These are phyloP conservation scores for Saxicola maurus DNA, from an alignment of 2,797 vertebrate genomes.

Conservation along the genomic window DNA sequence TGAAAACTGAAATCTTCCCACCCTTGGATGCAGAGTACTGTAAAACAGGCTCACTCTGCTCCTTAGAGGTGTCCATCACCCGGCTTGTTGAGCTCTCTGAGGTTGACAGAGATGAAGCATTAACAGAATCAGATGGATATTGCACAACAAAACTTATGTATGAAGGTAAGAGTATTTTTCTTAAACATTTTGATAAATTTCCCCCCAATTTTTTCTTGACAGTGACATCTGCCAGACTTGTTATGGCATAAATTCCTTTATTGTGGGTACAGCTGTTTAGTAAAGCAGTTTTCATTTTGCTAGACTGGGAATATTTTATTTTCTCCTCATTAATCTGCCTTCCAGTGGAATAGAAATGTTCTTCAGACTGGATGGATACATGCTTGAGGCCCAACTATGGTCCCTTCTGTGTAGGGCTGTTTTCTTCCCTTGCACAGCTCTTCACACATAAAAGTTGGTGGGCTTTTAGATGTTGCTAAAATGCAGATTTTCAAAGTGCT, in stretches of 20 bases:
- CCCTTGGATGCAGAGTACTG: constrained; percentile 81
- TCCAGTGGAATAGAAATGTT: not conserved
- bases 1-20: constrained; percentile 85
- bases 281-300: not conserved
- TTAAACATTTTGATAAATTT: not conserved
- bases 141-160: constrained; percentile 92
- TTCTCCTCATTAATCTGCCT: not conserved
- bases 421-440: not conserved
- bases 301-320: not conserved
- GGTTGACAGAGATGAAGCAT: constrained; percentile 84
- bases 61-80: constrained; percentile 87
- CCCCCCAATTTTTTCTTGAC: not conserved
- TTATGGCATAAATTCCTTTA: not conserved
- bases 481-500: not conserved
- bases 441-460: not conserved
- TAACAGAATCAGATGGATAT: constrained; percentile 79
- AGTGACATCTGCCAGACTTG: not conserved
- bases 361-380: not conserved
- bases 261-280: not conserved
- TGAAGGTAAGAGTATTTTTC: constrained; percentile 78
- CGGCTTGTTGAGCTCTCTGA: constrained; percentile 84
- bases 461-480: not conserved
- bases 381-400: not conserved
- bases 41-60: constrained; percentile 87
- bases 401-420: not conserved